These are phyloP conservation scores for Sebastes trivittatus DNA, from an alignment of 2,797 vertebrate genomes.

Conservation along the genomic window DNA sequence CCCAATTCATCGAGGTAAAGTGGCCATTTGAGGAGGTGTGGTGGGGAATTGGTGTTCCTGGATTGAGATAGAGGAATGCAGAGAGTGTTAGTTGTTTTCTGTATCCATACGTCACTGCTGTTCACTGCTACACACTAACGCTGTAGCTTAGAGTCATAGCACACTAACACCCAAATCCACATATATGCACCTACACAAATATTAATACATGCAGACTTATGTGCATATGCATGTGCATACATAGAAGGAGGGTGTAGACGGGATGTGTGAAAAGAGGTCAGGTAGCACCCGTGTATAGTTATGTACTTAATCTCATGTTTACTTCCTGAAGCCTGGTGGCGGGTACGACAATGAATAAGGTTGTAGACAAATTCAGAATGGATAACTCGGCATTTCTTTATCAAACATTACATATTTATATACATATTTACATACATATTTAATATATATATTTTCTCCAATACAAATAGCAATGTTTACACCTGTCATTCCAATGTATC, in stretches of 20 bases:
- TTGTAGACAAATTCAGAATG: background rate
- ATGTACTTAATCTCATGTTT: background rate
- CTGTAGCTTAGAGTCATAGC: background rate
- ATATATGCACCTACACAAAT: background rate
- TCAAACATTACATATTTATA: background rate
- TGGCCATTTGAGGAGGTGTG: slow-evolving; percentile 72
- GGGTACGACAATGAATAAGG: background rate
- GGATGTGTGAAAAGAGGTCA: background rate
- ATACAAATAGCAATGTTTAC: background rate
- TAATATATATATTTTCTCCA: background rate
- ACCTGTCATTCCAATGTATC: background rate
- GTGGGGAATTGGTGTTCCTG: slow-evolving; percentile 61
- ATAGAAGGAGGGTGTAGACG: background rate
- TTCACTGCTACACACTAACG: slow-evolving; percentile 13
- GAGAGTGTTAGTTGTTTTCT: slow-evolving; percentile 43
- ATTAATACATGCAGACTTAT: background rate
- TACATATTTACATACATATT: background rate
- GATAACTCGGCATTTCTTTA: background rate
- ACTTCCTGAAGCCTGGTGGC: background rate
- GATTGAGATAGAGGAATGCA: slow-evolving; percentile 59
- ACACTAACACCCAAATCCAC: background rate
- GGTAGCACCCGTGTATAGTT: background rate
- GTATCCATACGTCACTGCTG: slow-evolving; percentile 41
- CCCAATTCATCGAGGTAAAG: slow-evolving; percentile 79
- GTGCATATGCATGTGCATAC: background rate